These are phyloP conservation scores for Criorhina ranunculi DNA, from an alignment of 2,888 invertebrate species.

Conservation along the genomic window DNA sequence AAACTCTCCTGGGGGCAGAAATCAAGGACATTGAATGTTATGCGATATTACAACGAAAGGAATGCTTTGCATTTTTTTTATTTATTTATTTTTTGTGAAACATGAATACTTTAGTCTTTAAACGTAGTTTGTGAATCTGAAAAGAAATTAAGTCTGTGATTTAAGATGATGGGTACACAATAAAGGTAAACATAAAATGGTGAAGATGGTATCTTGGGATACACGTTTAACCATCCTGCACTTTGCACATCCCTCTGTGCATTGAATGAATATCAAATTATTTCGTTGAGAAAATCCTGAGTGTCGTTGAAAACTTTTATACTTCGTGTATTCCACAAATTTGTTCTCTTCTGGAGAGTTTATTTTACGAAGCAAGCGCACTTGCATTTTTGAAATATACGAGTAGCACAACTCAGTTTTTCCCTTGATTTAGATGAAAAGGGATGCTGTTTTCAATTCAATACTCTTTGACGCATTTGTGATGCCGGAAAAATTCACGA, in stretches of 20 bases:
- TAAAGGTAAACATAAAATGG: neutral
- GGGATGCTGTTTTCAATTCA: neutral
- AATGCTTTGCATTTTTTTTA: neutral
- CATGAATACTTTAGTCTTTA: neutral
- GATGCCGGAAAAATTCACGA: neutral
- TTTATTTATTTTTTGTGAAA: neutral
- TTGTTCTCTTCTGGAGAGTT: neutral
- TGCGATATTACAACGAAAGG: neutral
- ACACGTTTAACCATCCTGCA: neutral
- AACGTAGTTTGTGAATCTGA: neutral
- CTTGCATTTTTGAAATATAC: neutral
- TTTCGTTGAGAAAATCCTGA: neutral
- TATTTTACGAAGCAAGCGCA: neutral
- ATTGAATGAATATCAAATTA: neutral
- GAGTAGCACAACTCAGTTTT: neutral
- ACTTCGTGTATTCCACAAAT: neutral
- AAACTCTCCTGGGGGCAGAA: neutral
- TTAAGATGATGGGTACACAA: neutral
- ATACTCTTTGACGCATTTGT: neutral
- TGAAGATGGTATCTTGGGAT: neutral
- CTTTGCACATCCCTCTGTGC: neutral
- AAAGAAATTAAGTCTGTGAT: neutral
- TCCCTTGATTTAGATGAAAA: conserved; percentile 2
- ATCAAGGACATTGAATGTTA: neutral
- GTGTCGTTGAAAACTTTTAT: neutral